These are phyloP conservation scores for Belonocnema kinseyi DNA, from an alignment of 1,140 invertebrate species.

Conservation along the genomic window DNA sequence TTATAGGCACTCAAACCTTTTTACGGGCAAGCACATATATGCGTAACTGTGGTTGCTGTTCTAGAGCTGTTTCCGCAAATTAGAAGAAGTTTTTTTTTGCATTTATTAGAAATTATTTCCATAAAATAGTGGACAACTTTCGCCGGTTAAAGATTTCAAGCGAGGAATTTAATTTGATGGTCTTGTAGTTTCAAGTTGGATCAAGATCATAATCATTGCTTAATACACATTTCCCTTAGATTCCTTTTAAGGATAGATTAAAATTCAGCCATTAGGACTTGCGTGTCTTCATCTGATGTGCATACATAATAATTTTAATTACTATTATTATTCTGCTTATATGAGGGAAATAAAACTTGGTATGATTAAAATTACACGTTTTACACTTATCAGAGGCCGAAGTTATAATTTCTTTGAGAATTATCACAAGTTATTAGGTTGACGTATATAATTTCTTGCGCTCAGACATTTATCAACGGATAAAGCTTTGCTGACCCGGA, in stretches of 20 bases:
- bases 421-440: constrained; percentile 4
- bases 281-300: constrained; percentile 27
- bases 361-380: constrained; percentile 17
- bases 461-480: background rate
- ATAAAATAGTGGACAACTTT: background rate
- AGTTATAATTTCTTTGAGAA: constrained; percentile 20
- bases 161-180: background rate
- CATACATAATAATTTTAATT: constrained; percentile 14
- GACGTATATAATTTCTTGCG: background rate
- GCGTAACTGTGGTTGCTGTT: constrained; percentile 33
- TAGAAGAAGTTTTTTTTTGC: constrained; percentile 5
- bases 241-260: constrained; percentile 13
- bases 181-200: background rate
- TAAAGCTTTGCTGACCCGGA: too few relatives aligned
- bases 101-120: background rate
- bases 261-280: constrained; percentile 9
- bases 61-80: background rate
- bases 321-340: constrained; percentile 15
- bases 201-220: constrained; percentile 2
- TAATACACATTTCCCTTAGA: background rate
- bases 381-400: too few relatives aligned
- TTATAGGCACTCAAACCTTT: constrained; percentile 34
- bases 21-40: constrained; percentile 18
- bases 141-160: background rate
- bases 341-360: constrained; percentile 5